phyloP scores from a whole-genome alignment of 2,797 vertebrate species.

The Sebastes minor region DNA sequence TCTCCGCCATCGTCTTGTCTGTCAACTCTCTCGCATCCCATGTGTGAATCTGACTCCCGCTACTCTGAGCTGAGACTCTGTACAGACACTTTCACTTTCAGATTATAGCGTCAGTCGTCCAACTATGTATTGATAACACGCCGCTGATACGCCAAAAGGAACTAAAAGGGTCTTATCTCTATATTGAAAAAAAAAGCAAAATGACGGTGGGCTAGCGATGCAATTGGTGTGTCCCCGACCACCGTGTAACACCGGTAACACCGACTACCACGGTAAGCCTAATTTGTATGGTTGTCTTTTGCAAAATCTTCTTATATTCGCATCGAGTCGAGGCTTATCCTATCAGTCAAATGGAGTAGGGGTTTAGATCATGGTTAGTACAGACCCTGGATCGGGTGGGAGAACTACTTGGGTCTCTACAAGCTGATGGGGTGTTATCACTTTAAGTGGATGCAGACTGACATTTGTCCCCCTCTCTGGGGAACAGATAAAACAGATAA shows the following conservation, averaged over 20 bases:
- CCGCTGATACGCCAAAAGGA: no score
- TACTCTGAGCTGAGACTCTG: no score
- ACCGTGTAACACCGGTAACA: no score
- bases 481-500: slow-evolving; percentile 42
- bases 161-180: no score
- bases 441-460: slow-evolving; percentile 27
- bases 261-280: neutral
- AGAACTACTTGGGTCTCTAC: slow-evolving; percentile 1
- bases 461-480: slow-evolving; percentile 50
- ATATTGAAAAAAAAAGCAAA: no score
- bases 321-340: neutral
- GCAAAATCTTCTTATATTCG: neutral
- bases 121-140: no score
- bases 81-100: no score
- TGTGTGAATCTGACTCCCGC: no score
- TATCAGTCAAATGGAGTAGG: neutral
- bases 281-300: neutral
- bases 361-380: neutral
- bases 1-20: no score
- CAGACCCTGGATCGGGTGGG: neutral
- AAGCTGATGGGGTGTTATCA: slow-evolving; percentile 11
- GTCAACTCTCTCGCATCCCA: no score
- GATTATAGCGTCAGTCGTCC: fast-evolving
- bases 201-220: no score
- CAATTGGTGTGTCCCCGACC: no score